Evolutionary conservation across 2,113 vertebrate genomes (phyloP), one percentile per base, ranked within the genome.

Genomic region (Proterorhinus semilunaris): DNA sequence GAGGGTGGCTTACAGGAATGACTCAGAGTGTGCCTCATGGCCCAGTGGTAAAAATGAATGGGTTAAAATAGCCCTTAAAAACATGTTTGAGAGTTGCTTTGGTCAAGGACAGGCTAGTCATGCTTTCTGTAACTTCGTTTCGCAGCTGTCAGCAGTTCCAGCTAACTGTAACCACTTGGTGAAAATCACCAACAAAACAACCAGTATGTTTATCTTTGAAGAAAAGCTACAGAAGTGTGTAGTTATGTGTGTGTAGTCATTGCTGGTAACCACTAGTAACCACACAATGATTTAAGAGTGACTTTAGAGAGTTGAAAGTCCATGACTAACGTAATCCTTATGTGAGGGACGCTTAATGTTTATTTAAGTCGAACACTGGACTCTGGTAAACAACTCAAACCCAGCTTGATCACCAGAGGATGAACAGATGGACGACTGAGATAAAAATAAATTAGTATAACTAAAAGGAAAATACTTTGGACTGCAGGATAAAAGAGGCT

Each of bases 1-100:
- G 58, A 1, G 36, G 58, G 58, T 1, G 36, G 58, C 58, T 61
- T 45, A 61, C n/a, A 58, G 55, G 12, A 58, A n/a, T 61, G 58
- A 61, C 42, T 61, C 58, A 61, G 42, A 43, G 57, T 61, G 7
- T 44, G 57, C 7, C 36, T 61, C 57, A 61, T 44, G 36, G 13
- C 42, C 57, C 13, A 61, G 42, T 45, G 58, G 58, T 61, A 61
- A 9, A 61, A 61, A 61, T 61, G 58, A 61, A 44, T 61, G 36
- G 15, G 58, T 61, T 61, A 61, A 61, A 61, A 61, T 61, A 61
- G 58, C 13, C 58, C 44, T 43, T 59, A 8, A 36, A 59, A 59
- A 59, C 42, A 61, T 44, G 58, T 8, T 51, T 51, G 49, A 51
- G 49, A 13, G 12, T 51, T 6, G 9, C 58, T 45, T 13, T 61